Base-by-base conservation (phyloP, 1,140 invertebrate species). In the Drosophila setifemur region DNA sequence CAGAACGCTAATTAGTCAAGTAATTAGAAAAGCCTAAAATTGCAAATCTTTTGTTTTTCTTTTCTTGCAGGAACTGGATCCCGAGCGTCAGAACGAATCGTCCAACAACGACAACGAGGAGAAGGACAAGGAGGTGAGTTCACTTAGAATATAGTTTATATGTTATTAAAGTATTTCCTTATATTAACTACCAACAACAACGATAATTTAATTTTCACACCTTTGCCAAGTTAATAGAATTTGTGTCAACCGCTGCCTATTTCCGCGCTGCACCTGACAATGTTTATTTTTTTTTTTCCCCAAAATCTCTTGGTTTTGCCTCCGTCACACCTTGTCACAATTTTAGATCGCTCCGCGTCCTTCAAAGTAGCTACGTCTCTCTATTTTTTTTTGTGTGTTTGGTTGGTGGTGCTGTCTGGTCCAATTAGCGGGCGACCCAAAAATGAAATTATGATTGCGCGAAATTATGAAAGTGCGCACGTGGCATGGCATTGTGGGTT, bases 101-200 rank as follows among this genome's bases (percentile, higher is more conserved):
- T 91, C 91, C 37, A 91, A 92, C 53, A 91, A 90, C 54, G 92
- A 92, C 45, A 91, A 88, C 28, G 91, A 92, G 28, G 90, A 91
- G 11, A 91, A 92, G 75, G 91, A 91, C 74, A 92, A 79, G 54
- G 81, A 81, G 81, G 81, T 86, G 43, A 81, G 82, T 64, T 3
- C 11, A n/a, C 39, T 21, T 0, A 3, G 12, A 31, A 43, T 31
- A 31, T 31, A 12, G 3, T 14, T 12, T 54, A 11, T 44, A 19
- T 54, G 9, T 40, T n/a, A n/a, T 7, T 23, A 18, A 3, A 42
- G 21, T 21, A 11, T 37, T 9, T 37, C 23, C 29, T 23, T 63
- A 12, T 47, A 23, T 47, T 26, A 71, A 25, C 44, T 45, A 54
- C 49, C 42, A 63, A 60, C 64, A 68, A 67, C 67, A 76, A 68